Base-by-base conservation (phyloP, 2,888 invertebrate species). In the Dolichopus griseipennis region DNA sequence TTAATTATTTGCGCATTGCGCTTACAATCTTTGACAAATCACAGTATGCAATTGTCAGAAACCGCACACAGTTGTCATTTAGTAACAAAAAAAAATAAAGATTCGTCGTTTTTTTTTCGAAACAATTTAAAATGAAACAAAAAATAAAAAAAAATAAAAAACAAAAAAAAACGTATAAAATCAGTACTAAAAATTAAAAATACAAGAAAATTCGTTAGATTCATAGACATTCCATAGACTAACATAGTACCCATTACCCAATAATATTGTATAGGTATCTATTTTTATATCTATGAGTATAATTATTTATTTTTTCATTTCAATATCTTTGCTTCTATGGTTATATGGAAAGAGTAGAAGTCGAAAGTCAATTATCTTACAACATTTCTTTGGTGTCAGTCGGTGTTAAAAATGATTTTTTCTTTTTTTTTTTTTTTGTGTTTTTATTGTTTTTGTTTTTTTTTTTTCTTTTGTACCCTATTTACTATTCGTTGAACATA, bases 341-440 rank as follows among this genome's bases (percentile, higher is more conserved):
- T 37, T 37, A 37, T 5, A 34, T 7, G 18, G 52, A 52, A 52
- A n/a, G 52, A 52, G 52, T 12, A 52, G 52, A 52, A 52, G 52
- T 52, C 52, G 52, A 52, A 52, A 52, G 52, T 52, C 52, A 52
- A 52, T 52, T 52, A 52, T 52, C 52, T 52, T 52, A 52, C 52
- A 52, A 52, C 52, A 52, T 52, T 52, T 52, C 52, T 52, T 27
- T 52, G n/a, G 52, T 52, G 52, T 52, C 52, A 52, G 52, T 52
- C 52, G 52, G 52, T 52, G 52, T 52, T 52, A 52, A 52, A 52
- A 52, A 52, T 52, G 52, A 52, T 52, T 52, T 12, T 52, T 52
- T 1, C 18, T 52, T 52, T 52, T 15, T 6, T 52, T 15, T 7
- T 52, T 15, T 52, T 52, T 15, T 52, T 52, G 1, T 52, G 9